Evolutionary conservation across 2,113 vertebrate genomes (phyloP).

Genomic region (Malurus cyaneus): DNA sequence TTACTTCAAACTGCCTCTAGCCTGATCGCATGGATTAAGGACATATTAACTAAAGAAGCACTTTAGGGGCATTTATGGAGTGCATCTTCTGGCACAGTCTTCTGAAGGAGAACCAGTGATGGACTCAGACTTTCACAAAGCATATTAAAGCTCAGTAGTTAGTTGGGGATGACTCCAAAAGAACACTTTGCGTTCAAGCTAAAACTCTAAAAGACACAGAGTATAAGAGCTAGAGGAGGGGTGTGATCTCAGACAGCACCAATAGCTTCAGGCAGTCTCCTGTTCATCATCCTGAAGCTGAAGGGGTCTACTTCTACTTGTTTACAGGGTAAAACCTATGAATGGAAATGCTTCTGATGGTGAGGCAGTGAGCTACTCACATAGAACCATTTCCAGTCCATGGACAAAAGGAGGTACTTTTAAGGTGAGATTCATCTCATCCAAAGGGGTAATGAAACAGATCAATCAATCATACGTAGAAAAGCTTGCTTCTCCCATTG

Average conservation of each 20-base stretch:
- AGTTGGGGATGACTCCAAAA: background rate
- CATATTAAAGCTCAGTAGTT: background rate
- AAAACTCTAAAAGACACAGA: background rate
- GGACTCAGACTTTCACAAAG: background rate
- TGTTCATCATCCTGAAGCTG: background rate
- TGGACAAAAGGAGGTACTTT: background rate
- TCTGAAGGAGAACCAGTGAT: background rate
- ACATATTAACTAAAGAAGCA: background rate
- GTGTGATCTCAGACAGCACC: background rate
- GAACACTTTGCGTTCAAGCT: background rate
- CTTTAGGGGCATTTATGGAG: background rate
- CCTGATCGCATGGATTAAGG: background rate
- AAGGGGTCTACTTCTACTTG: background rate
- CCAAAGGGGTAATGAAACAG: background rate
- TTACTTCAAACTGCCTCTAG: background rate
- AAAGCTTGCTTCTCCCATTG: background rate
- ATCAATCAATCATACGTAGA: background rate
- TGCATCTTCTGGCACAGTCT: background rate
- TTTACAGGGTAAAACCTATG: background rate
- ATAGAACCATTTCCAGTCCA: background rate
- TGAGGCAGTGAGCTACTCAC: background rate
- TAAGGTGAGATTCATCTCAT: background rate
- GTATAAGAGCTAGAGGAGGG: background rate
- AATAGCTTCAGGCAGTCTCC: background rate
- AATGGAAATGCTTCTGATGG: background rate